Base-by-base conservation (phyloP, 1,140 invertebrate genomes). In the Drosophila albomicans region DNA sequence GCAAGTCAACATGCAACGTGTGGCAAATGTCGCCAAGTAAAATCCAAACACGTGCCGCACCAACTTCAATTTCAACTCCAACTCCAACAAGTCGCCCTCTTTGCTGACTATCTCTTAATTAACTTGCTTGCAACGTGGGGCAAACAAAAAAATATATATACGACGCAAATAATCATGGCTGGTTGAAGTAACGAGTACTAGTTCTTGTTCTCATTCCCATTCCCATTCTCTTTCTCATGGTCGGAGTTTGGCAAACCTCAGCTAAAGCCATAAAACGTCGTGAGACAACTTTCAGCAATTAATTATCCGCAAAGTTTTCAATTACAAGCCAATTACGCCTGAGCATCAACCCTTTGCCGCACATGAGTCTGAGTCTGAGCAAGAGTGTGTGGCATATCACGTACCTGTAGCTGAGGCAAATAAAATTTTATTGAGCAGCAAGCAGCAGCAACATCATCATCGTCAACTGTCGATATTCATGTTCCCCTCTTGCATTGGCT, bases 221-320 rank as follows among this genome's bases (percentile, higher is more conserved):
- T 32, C 0, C 30, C 6, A 1, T 32, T 41, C 38, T 43, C 3
- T 38, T 38, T 7, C 35, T 38, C 35, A 10, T 56, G 48, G 69
- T 48, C 25, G 48, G 32, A 65, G 73, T 64, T 64, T 52, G 72
- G 73, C 71, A 87, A 88, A 80, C 77, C 79, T 79, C 69, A 71
- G 77, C 79, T 65, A 75, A 88, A 69, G 64, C 79, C 84, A 80
- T 82, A 87, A 82, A 87, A 88, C 82, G 84, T 87, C 82, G 69
- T 87, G 66, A 58, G 84, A 71, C 77, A 87, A 82, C 69, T 87
- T 87, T 82, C 65, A 66, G 80, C 77, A 82, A 87, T 87, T 87
- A 88, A 88, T 87, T 87, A 87, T 88, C 84, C 64, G 73, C 77
- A 87, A 87, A 87, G 77, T 88, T 87, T 87, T 87, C 77, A 87